Evolutionary conservation across 2,797 vertebrate species (phyloP).

Genomic region (Eremophila alpestris): DNA sequence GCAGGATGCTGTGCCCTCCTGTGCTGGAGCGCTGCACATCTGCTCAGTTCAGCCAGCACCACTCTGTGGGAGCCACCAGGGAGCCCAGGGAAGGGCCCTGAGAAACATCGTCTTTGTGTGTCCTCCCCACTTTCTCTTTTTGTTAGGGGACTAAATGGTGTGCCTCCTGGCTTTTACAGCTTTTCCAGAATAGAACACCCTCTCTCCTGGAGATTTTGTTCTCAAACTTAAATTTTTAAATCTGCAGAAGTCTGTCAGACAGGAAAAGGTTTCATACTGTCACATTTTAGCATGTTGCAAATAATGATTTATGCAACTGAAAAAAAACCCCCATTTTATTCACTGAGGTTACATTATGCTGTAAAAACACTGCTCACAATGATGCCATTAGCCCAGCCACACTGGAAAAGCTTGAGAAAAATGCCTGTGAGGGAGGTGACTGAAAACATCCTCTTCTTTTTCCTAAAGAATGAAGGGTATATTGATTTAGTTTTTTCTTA

Average conservation of each 20-base stretch:
- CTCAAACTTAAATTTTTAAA: neutral
- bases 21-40: neutral
- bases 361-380: neutral
- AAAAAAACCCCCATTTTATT: constrained; percentile 19
- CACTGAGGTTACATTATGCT: neutral
- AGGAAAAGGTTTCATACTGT: neutral
- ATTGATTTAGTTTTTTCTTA: constrained; percentile 56
- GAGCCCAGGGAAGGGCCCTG: neutral
- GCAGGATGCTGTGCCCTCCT: neutral
- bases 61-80: neutral
- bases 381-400: neutral
- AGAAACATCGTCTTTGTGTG: neutral
- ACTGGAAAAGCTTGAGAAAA: neutral
- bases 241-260: neutral
- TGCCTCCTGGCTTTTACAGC: neutral
- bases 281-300: neutral
- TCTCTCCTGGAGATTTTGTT: neutral
- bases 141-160: neutral
- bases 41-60: neutral
- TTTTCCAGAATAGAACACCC: neutral
- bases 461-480: constrained; percentile 38
- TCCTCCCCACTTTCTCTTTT: neutral
- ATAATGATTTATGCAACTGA: constrained; percentile 7
- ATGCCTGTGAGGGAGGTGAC: neutral
- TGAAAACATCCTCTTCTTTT: neutral